Percentiles rank a stretch among this genome's conserved stretches.
These are phyloP conservation scores for Rugalucina vietnamica DNA, from an alignment of 2,888 invertebrate species.

Conservation along the genomic window DNA sequence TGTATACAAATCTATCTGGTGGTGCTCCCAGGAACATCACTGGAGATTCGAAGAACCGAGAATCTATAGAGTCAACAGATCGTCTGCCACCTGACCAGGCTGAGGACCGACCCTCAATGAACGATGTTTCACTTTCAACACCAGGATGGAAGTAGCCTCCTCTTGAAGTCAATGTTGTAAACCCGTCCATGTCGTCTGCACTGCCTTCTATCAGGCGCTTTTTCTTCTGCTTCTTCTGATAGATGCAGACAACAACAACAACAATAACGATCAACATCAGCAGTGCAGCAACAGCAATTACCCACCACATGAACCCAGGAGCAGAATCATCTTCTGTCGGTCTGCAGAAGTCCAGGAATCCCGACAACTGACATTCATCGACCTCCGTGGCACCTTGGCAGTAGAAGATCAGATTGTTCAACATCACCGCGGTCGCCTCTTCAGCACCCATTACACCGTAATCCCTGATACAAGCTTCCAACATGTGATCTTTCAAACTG, in stretches of 20 bases:
- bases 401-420: constrained; percentile 62
- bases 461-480: constrained; percentile 70
- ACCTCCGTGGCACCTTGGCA: constrained; percentile 66
- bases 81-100: constrained; percentile 15
- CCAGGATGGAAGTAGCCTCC: constrained; percentile 4
- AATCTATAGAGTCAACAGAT: constrained; percentile 17
- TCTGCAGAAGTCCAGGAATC: constrained; percentile 69
- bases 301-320: constrained; percentile 19
- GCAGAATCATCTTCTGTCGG: constrained; percentile 9
- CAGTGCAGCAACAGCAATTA: constrained; percentile 29
- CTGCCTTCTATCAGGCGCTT: background rate
- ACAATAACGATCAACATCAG: constrained; percentile 18
- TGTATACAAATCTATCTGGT: constrained; percentile 8
- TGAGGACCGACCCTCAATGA: constrained; percentile 3
- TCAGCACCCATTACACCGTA: constrained; percentile 48
- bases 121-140: constrained; percentile 31
- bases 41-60: constrained; percentile 42
- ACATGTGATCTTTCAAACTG: constrained; percentile 59
- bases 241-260: constrained; percentile 3
- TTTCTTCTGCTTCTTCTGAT: constrained; percentile 33
- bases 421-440: constrained; percentile 45
- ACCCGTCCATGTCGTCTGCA: background rate
- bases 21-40: constrained; percentile 38
- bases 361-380: constrained; percentile 65
- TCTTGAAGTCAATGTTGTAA: background rate